Base-by-base conservation (phyloP, 2,888 invertebrate genomes). In the Apoda limacodes region DNA sequence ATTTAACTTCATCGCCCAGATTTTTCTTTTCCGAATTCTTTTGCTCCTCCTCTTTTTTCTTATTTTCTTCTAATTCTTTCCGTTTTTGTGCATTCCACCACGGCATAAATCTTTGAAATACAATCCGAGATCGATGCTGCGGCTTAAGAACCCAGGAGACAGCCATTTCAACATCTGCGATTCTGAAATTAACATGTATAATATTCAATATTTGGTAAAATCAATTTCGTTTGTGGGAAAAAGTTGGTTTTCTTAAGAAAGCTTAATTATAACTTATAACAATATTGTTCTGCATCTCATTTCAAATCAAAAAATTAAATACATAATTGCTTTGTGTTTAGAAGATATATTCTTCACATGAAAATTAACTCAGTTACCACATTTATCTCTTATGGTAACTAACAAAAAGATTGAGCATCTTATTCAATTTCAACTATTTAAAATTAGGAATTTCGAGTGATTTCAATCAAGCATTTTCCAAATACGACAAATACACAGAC, bases 31-130 rank as follows among this genome's bases (percentile, higher is more conserved):
- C 26, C 2, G 32, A 31, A 13, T 33, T 36, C 25, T 40, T 40
- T 11, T 42, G 38, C 9, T 39, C 39, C 26, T 47, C 56, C 20
- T 57, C 55, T 30, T 30, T 46, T 28, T 50, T 52, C 27, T 67
- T 68, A 49, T 57, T 69, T 32, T 74, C 72, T 0, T 69, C 74
- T 0, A 65, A 35, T 43, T 75, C 74, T 31, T 60, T 57, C 22
- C 81, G 54, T 28, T 53, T 62, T 47, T 61, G 61, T 2, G 62
- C 62, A 47, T 80, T 72, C 75, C 80, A 67, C 70, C 72, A 75
- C 2, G 82, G 82, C 68, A 71, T 75, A 50, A 82, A 75, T 1
- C 81, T 55, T 40, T 82, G 82, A 57, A 82, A 82, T 61, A 72
- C 75, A 4, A 83, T 60, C 9, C 74, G 48, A n/a, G 61, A 44